Conservation (phyloP, 2,797 vertebrate genomes). For the Triplophysa bombifrons region DNA sequence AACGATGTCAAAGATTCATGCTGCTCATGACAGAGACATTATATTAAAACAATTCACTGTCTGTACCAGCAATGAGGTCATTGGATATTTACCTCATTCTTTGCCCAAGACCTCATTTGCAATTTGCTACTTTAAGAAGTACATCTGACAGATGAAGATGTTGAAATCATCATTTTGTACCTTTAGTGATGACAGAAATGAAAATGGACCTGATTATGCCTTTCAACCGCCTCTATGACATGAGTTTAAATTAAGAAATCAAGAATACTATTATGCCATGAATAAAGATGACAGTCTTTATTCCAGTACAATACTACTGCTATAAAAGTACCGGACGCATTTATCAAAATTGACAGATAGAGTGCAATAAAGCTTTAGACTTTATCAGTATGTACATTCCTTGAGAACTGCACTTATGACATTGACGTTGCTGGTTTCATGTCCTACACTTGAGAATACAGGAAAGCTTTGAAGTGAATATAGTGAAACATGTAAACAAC, state of each 20-base stretch:
- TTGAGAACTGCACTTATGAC: no score
- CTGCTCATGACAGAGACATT: constrained; percentile 32
- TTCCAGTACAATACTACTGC: constrained; percentile 28
- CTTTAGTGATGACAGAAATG: constrained; percentile 16
- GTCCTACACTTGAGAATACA: no score
- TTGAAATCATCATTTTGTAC: not conserved
- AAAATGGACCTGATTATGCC: not conserved
- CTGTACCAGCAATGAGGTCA: constrained; percentile 49
- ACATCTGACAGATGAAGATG: constrained; percentile 8
- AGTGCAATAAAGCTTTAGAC: no score
- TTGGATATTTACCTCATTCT: constrained; percentile 41
- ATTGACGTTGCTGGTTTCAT: not conserved
- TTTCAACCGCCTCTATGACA: not conserved
- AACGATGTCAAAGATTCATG: constrained; percentile 13
- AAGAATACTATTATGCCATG: not conserved
- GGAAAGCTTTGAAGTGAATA: not conserved
- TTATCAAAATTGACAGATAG: no score
- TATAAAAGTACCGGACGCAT: constrained; percentile 7
- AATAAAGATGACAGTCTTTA: constrained; percentile 25
- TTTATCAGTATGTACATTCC: no score
- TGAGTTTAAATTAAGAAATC: constrained; percentile 1
- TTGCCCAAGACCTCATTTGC: constrained; percentile 42
- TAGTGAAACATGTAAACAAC: not conserved
- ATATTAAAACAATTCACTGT: constrained; percentile 45
- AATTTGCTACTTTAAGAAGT: constrained; percentile 35